These are phyloP conservation scores for Habrosyne pyritoides DNA, from an alignment of 2,888 invertebrate species.

Conservation along the genomic window DNA sequence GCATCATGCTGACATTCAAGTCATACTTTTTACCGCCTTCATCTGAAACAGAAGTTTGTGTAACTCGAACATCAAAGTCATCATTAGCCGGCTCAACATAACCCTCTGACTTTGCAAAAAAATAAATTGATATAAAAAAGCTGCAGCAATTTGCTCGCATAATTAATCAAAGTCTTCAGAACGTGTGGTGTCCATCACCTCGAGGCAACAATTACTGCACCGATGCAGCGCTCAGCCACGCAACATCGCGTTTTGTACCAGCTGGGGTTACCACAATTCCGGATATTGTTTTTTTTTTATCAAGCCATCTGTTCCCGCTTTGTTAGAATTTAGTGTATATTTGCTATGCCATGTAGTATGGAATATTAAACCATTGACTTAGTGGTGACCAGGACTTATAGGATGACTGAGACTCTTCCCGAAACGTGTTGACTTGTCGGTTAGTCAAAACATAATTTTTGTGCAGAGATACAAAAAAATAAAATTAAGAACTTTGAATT, in stretches of 20 bases:
- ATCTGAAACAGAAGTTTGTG: not conserved
- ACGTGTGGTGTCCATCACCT: slow-evolving; percentile 32
- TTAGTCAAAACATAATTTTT: too few species aligned
- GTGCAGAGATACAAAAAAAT: too few species aligned
- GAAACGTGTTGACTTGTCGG: too few species aligned
- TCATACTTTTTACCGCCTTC: too few species aligned
- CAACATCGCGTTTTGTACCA: slow-evolving; percentile 62
- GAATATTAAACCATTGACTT: too few species aligned
- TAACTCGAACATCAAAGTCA: not conserved
- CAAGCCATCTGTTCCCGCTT: not conserved
- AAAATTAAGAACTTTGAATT: too few species aligned
- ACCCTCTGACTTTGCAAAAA: slow-evolving; percentile 4
- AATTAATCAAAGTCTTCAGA: slow-evolving; percentile 40
- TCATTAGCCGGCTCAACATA: not conserved
- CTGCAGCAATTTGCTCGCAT: slow-evolving; percentile 26
- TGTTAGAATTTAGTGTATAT: not conserved
- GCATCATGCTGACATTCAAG: too few species aligned
- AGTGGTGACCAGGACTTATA: too few species aligned
- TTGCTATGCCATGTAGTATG: too few species aligned
- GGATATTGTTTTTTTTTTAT: not conserved
- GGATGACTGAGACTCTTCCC: too few species aligned
- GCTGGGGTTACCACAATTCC: slow-evolving; percentile 22
- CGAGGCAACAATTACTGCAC: slow-evolving; percentile 56
- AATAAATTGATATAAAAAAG: slow-evolving; percentile 8
- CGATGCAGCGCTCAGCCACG: slow-evolving; percentile 55